A percentile compares a stretch with the other conserved stretches of the same genome.
These are phyloP conservation scores for Deroplatys truncata DNA, from an alignment of 2,888 invertebrate genomes.

Conservation along the genomic window DNA sequence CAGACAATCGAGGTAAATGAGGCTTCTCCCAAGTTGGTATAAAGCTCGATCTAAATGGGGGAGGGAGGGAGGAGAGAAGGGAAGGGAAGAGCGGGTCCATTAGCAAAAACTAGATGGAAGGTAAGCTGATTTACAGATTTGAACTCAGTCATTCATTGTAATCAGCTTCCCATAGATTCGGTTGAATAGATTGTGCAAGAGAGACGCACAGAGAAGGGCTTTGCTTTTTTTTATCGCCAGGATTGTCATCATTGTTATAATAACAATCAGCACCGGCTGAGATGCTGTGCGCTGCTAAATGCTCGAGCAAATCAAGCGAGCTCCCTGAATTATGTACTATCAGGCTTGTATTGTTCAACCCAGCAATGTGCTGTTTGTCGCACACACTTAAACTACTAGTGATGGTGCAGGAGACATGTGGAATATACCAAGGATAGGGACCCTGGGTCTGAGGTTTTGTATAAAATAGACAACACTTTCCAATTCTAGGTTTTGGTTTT, in stretches of 20 bases:
- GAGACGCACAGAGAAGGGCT: not conserved
- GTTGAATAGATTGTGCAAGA: not conserved
- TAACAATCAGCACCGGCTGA: not conserved
- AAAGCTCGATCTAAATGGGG: not conserved
- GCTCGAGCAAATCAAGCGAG: too few species aligned
- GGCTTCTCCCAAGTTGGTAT: not conserved
- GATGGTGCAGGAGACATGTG: too few species aligned
- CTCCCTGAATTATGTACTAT: not conserved
- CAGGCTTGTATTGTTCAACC: not conserved
- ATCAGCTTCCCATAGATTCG: not conserved
- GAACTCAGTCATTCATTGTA: not conserved
- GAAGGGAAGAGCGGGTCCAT: not conserved
- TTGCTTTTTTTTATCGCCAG: not conserved
- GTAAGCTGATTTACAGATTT: not conserved
- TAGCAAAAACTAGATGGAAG: not conserved
- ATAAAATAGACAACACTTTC: too few species aligned
- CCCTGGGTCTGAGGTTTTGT: too few species aligned
- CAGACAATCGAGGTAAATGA: not conserved
- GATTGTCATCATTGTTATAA: not conserved
- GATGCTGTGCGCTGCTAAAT: not conserved
- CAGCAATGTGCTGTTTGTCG: too few species aligned
- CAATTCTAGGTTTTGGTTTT: too few species aligned
- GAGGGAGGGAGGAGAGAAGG: too few species aligned
- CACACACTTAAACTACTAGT: too few species aligned
- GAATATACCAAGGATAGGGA: too few species aligned